phyloP scores from a whole-genome alignment of 2,113 vertebrate genomes.

The Ahaetulla prasina region DNA sequence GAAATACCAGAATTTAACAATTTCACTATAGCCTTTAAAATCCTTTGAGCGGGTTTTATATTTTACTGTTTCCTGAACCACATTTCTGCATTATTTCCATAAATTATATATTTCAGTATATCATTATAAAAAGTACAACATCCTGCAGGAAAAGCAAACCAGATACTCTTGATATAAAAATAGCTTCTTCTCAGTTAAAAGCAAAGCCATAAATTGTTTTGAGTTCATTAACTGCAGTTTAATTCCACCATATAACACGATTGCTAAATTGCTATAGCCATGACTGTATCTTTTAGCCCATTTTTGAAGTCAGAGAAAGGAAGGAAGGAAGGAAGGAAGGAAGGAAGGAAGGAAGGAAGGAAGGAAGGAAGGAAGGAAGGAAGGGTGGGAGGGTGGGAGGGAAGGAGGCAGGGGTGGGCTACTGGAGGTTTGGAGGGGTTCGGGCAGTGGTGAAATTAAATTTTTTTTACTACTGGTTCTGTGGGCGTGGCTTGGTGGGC shows the following conservation, averaged over 20 bases:
- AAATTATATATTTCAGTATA: background rate
- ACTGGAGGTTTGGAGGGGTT: too few relatives aligned
- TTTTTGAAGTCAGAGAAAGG: too few relatives aligned
- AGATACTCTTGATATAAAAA: background rate
- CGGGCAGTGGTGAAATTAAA: too few relatives aligned
- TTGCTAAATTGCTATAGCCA: background rate
- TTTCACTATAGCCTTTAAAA: background rate
- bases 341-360: too few relatives aligned
- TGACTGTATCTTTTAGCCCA: background rate
- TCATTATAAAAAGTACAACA: background rate
- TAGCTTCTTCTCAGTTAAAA: background rate
- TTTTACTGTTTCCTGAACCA: background rate
- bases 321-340: too few relatives aligned
- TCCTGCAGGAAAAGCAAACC: background rate
- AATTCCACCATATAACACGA: background rate
- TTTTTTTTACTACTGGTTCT: too few relatives aligned
- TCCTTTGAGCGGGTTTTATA: background rate
- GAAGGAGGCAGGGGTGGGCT: too few relatives aligned
- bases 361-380: background rate
- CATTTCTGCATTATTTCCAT: background rate
- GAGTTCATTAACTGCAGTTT: background rate
- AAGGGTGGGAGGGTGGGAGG: too few relatives aligned
- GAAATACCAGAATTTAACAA: background rate
- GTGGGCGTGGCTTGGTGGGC: too few relatives aligned
- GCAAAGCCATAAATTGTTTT: background rate